Evolutionary conservation across 1,140 invertebrate species (phyloP).

Genomic region (Drosophila yakuba): DNA sequence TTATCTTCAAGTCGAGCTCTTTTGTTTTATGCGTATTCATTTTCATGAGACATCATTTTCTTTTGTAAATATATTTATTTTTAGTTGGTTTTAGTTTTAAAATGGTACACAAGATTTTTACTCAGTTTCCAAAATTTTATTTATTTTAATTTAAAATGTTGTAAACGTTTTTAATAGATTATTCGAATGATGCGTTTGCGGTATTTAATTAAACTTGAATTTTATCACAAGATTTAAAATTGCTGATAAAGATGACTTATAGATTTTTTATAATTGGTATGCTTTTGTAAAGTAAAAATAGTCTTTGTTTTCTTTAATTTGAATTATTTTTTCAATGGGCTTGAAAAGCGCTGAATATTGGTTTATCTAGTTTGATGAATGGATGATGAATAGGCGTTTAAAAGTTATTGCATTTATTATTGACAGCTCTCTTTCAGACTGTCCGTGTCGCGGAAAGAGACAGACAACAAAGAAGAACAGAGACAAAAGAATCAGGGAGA

Average conservation of each 20-base stretch:
- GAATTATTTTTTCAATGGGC: too few species aligned
- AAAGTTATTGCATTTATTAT: slow-evolving; percentile 39
- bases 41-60: neutral
- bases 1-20: neutral
- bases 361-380: slow-evolving; percentile 1
- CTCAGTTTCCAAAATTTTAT: neutral
- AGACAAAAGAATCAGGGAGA: slow-evolving; percentile 24
- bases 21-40: neutral
- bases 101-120: neutral
- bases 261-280: too few species aligned
- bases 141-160: neutral
- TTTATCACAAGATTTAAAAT: too few species aligned
- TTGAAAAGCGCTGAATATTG: slow-evolving; percentile 2
- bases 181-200: too few species aligned
- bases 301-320: too few species aligned
- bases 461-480: slow-evolving; percentile 26
- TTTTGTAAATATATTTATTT: neutral
- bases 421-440: slow-evolving; percentile 38
- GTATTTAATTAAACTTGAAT: too few species aligned
- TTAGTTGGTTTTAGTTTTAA: neutral
- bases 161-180: neutral
- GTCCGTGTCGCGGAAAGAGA: slow-evolving; percentile 23
- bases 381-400: slow-evolving; percentile 7
- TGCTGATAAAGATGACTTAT: too few species aligned
- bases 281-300: neutral